These are phyloP conservation scores for Xyrichtys novacula DNA, from an alignment of 2,797 vertebrate genomes.

Conservation along the genomic window DNA sequence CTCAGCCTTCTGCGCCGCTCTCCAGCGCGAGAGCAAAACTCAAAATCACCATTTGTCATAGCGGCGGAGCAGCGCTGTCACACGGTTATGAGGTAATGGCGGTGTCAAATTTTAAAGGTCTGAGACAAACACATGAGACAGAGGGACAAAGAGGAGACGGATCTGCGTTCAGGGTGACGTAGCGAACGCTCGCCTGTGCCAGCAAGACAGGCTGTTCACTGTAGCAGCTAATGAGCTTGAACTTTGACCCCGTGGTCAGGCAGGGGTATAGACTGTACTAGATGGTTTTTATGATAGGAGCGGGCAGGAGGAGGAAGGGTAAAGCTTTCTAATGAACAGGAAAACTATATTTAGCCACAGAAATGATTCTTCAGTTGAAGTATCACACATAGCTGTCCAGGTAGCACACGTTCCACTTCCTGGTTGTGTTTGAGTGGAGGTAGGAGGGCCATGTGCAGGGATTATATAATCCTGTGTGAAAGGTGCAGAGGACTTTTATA, in stretches of 20 bases:
- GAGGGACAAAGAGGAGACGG: conserved; percentile 28
- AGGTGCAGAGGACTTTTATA: conserved; percentile 77
- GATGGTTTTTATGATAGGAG: conserved; percentile 47
- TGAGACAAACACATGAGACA: conserved; percentile 46
- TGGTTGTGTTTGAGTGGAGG: conserved; percentile 58
- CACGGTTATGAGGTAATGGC: conserved; percentile 44
- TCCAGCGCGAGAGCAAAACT: conserved; percentile 18
- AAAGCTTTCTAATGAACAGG: conserved; percentile 18
- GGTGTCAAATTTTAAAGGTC: conserved; percentile 43
- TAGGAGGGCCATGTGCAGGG: conserved; percentile 68
- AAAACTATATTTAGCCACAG: background rate
- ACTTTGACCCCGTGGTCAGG: conserved; percentile 66
- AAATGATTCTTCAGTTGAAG: background rate
- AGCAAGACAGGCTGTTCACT: conserved; percentile 69
- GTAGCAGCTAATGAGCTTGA: conserved; percentile 83
- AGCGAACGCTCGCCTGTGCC: conserved; percentile 33
- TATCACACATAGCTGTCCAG: conserved; percentile 20
- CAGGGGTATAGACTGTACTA: conserved; percentile 26
- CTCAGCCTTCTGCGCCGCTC: conserved; percentile 28
- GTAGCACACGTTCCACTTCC: conserved; percentile 73
- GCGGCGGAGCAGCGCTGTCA: conserved; percentile 50
- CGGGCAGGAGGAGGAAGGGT: conserved; percentile 10
- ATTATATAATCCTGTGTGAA: conserved; percentile 81
- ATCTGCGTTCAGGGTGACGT: conserved; percentile 37
- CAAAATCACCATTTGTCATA: conserved; percentile 43